Percentiles rank a stretch among this genome's conserved stretches.
phyloP scores from a whole-genome alignment of 2,113 vertebrate species.

The Xiphophorus couchianus region DNA sequence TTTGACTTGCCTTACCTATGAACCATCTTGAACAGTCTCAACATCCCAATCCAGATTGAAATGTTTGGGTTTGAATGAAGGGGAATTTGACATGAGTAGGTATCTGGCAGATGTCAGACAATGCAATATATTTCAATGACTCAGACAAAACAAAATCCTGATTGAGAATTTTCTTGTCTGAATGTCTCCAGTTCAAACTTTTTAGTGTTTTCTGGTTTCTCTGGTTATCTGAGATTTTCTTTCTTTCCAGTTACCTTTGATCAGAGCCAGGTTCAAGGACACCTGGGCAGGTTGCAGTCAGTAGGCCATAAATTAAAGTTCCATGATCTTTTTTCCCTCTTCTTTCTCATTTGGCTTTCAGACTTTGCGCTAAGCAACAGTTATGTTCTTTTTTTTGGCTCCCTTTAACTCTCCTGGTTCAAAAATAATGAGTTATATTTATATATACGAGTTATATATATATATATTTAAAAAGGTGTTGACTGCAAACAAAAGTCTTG shows the following conservation, averaged over 20 bases:
- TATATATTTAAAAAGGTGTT: background rate
- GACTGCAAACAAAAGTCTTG: background rate
- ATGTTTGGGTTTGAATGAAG: too few species aligned
- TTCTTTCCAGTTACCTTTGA: background rate
- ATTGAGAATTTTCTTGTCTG: background rate
- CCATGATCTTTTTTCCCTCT: too few species aligned
- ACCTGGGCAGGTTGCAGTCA: background rate
- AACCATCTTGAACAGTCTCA: too few species aligned
- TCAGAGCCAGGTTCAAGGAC: background rate
- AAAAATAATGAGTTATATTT: background rate
- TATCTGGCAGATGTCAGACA: too few species aligned
- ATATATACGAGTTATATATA: too few species aligned
- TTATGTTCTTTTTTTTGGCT: background rate
- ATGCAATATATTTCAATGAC: too few species aligned
- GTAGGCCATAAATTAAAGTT: background rate
- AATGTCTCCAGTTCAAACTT: background rate
- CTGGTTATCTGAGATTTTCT: background rate
- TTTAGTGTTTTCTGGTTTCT: background rate
- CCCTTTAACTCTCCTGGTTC: background rate
- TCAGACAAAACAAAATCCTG: background rate
- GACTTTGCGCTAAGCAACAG: background rate
- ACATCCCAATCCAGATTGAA: too few species aligned
- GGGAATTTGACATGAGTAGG: too few species aligned
- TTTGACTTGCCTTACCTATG: too few species aligned
- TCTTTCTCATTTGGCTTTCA: background rate